These are phyloP conservation scores for Encarsia formosa DNA, from an alignment of 2,888 invertebrate genomes.

Conservation along the genomic window DNA sequence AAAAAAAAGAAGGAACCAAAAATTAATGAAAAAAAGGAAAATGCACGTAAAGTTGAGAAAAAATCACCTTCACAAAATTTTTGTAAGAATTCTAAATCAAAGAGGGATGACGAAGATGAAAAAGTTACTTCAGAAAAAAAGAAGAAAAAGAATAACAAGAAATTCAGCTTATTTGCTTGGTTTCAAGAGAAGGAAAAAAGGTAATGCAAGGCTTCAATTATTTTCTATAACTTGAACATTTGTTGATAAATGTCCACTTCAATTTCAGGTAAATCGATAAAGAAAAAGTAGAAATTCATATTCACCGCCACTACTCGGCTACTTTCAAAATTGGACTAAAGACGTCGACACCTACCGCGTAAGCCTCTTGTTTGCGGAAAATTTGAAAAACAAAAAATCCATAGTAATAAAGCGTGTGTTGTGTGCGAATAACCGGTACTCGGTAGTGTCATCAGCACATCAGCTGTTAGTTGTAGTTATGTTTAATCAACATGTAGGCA, in stretches of 20 bases:
- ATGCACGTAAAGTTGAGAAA: not conserved
- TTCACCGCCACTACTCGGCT: slow-evolving; percentile 8
- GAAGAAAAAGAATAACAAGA: not conserved
- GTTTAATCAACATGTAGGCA: slow-evolving; percentile 9
- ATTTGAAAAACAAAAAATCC: slow-evolving; percentile 6
- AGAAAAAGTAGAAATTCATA: no score
- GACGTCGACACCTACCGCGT: no score
- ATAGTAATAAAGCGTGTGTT: not conserved
- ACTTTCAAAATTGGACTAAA: no score
- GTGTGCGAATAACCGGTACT: not conserved
- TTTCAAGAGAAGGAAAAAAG: not conserved
- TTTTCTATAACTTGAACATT: no score
- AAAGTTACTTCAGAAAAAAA: no score
- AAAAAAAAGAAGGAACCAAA: not conserved
- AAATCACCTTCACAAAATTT: no score
- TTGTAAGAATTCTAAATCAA: no score
- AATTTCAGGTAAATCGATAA: no score
- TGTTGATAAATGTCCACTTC: no score
- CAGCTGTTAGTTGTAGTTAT: not conserved
- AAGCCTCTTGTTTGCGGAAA: not conserved
- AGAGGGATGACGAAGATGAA: no score
- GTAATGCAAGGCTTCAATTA: not conserved
- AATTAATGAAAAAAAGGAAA: not conserved
- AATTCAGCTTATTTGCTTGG: not conserved
- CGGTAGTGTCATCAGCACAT: not conserved